Evolutionary conservation across 2,888 invertebrate genomes (phyloP), one percentile per base, ranked within the genome.

Genomic region (Steinernema carpocapsae): DNA sequence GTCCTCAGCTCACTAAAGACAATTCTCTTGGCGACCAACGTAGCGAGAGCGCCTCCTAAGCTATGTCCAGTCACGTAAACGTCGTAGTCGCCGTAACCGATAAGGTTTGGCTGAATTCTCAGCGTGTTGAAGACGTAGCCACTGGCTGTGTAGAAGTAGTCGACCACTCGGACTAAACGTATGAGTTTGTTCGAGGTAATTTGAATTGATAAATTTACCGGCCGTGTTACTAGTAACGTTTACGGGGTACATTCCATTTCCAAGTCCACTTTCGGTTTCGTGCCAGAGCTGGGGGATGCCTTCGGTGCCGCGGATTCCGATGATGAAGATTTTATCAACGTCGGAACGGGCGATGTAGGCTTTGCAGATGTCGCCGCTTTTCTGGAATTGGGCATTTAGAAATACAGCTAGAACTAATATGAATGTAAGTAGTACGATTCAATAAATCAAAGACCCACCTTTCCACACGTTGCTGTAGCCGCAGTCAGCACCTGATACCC

Each of bases 1-100:
- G 14, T 12, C 32, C 64, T 26, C 12, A 32, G 10, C 37, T 37
- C 4, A 10, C 37, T 37, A 17, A 64, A 64, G 64, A 32, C 64
- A n/a, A 64, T 64, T n/a, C 32, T 64, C 64, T 64, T 64, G 2
- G 86, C 83, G 1, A 86, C 86, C 82, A 86, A 83, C 0, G 86
- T 83, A 7, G 86, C 86, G 24, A 86, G 77, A 29, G 83, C 83
- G 14, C 86, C 86, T 6, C 86, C 86, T 3, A 86, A 79, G 10
- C 84, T 84, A 73, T 86, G 85, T 4, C 86, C 86, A n/a, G 86
- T 86, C 12, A 86, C 76, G 32, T 64, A 64, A 26, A 64, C 64
- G 3, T 29, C 3, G 64, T 64, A 64, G 32, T 14, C 64, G 14
- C 29, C 32, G 1, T 4, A 17, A 32, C 7, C 6, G 19, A 7